These are phyloP conservation scores for Yponomeuta evonymella DNA, from an alignment of 2,888 invertebrate genomes.

Conservation along the genomic window DNA sequence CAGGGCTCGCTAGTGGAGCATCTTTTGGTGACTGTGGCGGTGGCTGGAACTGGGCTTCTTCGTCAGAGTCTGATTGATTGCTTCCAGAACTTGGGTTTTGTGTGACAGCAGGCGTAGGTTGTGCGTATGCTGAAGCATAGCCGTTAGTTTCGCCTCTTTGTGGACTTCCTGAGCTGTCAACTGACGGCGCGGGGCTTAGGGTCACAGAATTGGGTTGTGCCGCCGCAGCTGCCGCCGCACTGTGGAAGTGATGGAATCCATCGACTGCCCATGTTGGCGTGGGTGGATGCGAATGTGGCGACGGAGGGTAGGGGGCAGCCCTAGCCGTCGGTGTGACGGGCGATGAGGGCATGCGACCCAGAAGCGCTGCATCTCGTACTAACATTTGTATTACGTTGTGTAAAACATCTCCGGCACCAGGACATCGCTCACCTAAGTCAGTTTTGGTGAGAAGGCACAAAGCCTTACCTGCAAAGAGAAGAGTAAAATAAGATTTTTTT, in stretches of 20 bases:
- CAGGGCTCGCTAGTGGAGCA: conserved; percentile 50
- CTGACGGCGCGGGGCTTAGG: conserved; percentile 91
- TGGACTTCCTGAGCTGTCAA: conserved; percentile 91
- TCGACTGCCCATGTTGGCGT: conserved; percentile 85
- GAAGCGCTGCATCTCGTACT: conserved; percentile 85
- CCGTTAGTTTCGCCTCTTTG: conserved; percentile 79
- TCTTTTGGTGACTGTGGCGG: conserved; percentile 79
- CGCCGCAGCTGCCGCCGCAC: conserved; percentile 75
- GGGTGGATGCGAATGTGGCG: conserved; percentile 88
- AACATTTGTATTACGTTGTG: conserved; percentile 95
- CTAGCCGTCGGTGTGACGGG: conserved; percentile 90
- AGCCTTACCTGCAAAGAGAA: conserved; percentile 83
- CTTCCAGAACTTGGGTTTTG: conserved; percentile 79
- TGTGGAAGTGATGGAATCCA: conserved; percentile 77
- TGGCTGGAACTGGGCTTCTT: conserved; percentile 78
- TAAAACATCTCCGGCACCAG: conserved; percentile 94
- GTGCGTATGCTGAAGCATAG: conserved; percentile 56
- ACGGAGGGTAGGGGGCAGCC: conserved; percentile 81
- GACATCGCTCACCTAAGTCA: conserved; percentile 93
- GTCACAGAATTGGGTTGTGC: conserved; percentile 91
- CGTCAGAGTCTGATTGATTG: conserved; percentile 89
- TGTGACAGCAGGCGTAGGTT: conserved; percentile 52
- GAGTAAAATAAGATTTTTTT: conserved; percentile 14
- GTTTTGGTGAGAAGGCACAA: conserved; percentile 91
- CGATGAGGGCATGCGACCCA: conserved; percentile 87